Evolutionary conservation across 2,888 invertebrate genomes (phyloP), one percentile per base, ranked within the genome.

Genomic region (Tyria jacobaeae): DNA sequence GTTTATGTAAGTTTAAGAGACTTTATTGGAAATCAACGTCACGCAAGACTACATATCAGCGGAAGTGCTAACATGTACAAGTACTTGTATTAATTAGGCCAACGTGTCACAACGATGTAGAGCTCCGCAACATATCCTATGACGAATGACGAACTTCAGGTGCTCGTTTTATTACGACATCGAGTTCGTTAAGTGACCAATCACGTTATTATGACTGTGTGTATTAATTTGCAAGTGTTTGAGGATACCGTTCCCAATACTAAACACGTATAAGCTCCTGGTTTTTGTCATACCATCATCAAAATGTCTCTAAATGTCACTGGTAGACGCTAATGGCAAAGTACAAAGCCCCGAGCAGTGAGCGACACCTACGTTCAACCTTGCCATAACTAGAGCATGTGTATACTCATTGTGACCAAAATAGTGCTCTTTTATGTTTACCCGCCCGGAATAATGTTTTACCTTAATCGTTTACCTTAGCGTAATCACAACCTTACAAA

Each of bases 331-430:
- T 55, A 63, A 35, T 48, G 27, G 15, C 35, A 49, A 41, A 34
- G 44, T 15, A 17, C 44, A 31, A 21, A 44, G 31, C 17, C 27
- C 31, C n/a, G 66, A 60, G 63, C 68, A 57, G 12, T 52, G 62
- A 64, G 37, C 52, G 49, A 72, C 82, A 74, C 87, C 87, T 76
- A 87, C 88, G 73, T 64, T 52, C 64, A 83, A 79, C 88, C 87
- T 87, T 75, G 76, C 69, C 64, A 47, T 71, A 83, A 83, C 79
- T 86, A 73, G 87, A 87, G 82, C 87, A 85, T 70, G 76, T 77
- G 73, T 71, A 72, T 78, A 78, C 76, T 73, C 69, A 73, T 71
- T 60, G 62, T 73, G 61, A 71, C 64, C 60, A 71, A 75, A 64
- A 39, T 44, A 15, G 51, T 54, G 17, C 47, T 58, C 51, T 54